These are phyloP conservation scores for Tragopan temminckii DNA, from an alignment of 2,797 vertebrate species.

Conservation along the genomic window DNA sequence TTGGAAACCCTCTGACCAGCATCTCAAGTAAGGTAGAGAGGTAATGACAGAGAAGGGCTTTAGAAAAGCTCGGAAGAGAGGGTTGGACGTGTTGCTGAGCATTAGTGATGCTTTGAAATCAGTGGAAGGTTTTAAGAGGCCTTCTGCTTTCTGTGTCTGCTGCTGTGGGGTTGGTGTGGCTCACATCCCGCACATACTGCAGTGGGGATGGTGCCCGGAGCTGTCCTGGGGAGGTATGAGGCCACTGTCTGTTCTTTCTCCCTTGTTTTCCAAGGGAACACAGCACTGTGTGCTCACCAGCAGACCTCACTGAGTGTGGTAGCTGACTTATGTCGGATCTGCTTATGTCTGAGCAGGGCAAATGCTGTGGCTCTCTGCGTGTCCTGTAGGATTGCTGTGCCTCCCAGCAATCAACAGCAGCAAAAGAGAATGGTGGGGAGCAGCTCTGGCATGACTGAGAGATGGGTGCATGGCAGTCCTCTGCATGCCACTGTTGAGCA, in stretches of 20 bases:
- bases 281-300: fast-evolving
- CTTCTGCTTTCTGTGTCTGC: not conserved
- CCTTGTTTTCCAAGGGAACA: not conserved
- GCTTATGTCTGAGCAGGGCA: fast-evolving
- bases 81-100: no score
- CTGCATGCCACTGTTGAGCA: not conserved
- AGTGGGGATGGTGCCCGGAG: not conserved
- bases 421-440: not conserved
- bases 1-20: no score
- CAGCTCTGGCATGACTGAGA: not conserved
- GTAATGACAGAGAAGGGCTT: no score
- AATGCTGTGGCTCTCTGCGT: not conserved
- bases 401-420: not conserved
- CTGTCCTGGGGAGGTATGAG: not conserved
- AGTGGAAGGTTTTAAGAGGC: not conserved
- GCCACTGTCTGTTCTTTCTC: not conserved
- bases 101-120: not conserved
- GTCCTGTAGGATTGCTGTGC: not conserved
- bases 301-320: not conserved
- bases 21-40: no score
- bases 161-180: fast-evolving
- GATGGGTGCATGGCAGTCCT: fast-evolving
- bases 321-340: not conserved
- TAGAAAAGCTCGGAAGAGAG: no score
- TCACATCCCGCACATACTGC: fast-evolving